Base-by-base conservation (phyloP, 2,888 invertebrate genomes). In the Baronia brevicornis region DNA sequence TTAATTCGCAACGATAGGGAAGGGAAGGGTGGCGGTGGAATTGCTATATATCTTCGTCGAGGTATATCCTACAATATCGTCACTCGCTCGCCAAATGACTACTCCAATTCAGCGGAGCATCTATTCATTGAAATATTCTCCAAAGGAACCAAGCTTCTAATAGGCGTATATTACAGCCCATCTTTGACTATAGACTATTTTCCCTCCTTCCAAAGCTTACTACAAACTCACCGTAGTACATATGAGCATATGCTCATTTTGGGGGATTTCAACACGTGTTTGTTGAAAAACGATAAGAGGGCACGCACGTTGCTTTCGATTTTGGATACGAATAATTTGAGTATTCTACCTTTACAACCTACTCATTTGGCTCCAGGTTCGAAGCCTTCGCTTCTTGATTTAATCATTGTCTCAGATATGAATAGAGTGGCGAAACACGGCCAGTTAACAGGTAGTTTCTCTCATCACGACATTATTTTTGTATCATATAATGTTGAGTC, bases 261-360 rank as follows among this genome's bases (percentile, higher is more conserved):
- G 12, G 40, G 40, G 3, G 36, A 40, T 22, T 40, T 40, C 15
- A 36, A 40, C 9, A 40, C 40, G 3, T 36, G 36, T 10, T 20
- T 40, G 13, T 14, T 40, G 6, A 40, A 36, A 31, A 21, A 30
- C 18, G 18, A 36, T 10, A 33, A 11, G 10, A 23, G 33, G n/a
- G 7, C 33, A 2, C 7, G 24, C 1, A 27, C 19, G 7, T 23
- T 36, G 3, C 5, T 9, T 1, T 10, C 5, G 1, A 14, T 39
- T 8, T 26, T 33, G 17, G 15, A 36, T 15, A 31, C 36, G 4
- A 28, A 26, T 24, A 27, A 12, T 3, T 9, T 41, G 22, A 11
- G 33, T 3, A 19, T 36, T 10, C 38, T 29, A 4, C 13, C 24
- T 1, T 7, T 38, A 4, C 11, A 15, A 3, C 25, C 36, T 6